Base-by-base conservation (phyloP, 2,888 invertebrate species). In the Sericinus montela region DNA sequence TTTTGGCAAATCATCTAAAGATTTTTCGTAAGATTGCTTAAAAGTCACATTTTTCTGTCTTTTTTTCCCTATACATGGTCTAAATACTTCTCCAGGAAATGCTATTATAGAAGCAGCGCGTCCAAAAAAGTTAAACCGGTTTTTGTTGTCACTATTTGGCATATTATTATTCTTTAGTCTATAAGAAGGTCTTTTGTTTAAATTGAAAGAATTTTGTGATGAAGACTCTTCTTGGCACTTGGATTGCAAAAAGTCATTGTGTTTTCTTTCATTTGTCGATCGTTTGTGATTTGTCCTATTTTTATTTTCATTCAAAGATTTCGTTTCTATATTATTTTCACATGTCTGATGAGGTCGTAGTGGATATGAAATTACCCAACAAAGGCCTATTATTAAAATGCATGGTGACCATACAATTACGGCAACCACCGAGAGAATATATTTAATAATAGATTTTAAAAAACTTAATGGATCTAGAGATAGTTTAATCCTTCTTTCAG, bases 321-420 rank as follows among this genome's bases (percentile, higher is more conserved):
- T 35, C 25, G 11, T 35, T 3, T 14, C 23, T 34, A 9, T 43
- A 14, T 41, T 37, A 10, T 10, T 40, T 14, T 23, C 25, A 15
- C 3, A 45, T 44, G 28, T 29, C 3, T 41, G 48, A 16, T 52
- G 55, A 10, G 64, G 61, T 43, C 55, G 63, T 23, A 65, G 53
- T 40, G 69, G 69, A 55, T 66, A 67, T 10, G 65, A 58, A 39
- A 77, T 28, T 42, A 68, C 46, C 72, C 71, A 73, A 52, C 54
- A 62, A 46, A 71, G 13, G 36, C 55, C 51, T 40, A 67, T 50
- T 25, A 58, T 48, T 35, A 76, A 43, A 51, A 79, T 58, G 55
- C 72, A 77, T 10, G 78, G 77, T 36, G 63, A 65, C 75, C 72
- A 78, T 25, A 62, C 58, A n/a, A 75, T 50, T 45, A 69, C 29